Base-by-base conservation (phyloP, 2,113 vertebrate genomes). In the Aspiorhynchus laticeps region DNA sequence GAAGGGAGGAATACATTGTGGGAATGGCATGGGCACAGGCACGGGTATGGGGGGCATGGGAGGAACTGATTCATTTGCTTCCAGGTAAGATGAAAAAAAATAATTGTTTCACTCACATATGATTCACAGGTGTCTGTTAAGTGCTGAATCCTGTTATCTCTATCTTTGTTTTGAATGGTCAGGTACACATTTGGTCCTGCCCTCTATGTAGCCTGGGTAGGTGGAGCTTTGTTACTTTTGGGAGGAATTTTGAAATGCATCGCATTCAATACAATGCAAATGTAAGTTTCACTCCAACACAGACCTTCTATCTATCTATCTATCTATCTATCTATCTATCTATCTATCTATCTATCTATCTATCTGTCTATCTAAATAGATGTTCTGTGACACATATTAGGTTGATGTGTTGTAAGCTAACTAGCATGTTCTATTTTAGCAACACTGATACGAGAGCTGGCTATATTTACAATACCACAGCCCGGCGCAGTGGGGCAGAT, bases 141-240 rank as follows among this genome's bases (percentile, higher is more conserved):
- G 41, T 19, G 36, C 41, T 31, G 5, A 31, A 51, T 73, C 21
- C 65, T 84, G 82, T 56, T 26, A n/a, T 74, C 5, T 38, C 74
- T 21, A 24, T 78, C 26, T 19, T 89, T n/a, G 85, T 46, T 46
- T 79, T 33, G 15, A 46, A 41, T 59, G 85, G 17, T n/a, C 91
- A 99, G 97, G 91, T 99, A 97, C 91, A 98, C 97, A 1, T 98
- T 99, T 31, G 97, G 97, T 21, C 92, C 97, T 0, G 97, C 97
- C 0, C 95, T 98, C 63, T 98, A 98, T 0, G 95, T 98, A 0
- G 97, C 95, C 74, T 98, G 97, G 97, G 95, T 98, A 0, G 96
- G 95, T 0, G 96, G 96, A 0, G 96, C 95, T 31, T 83, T 97
- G 90, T 92, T 97, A 7, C 24, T 97, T 0, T 86, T 97, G 33